Evolutionary conservation across 1,140 invertebrate species (phyloP), one percentile per base, ranked within the genome.

Genomic region (Drosophila guanche): DNA sequence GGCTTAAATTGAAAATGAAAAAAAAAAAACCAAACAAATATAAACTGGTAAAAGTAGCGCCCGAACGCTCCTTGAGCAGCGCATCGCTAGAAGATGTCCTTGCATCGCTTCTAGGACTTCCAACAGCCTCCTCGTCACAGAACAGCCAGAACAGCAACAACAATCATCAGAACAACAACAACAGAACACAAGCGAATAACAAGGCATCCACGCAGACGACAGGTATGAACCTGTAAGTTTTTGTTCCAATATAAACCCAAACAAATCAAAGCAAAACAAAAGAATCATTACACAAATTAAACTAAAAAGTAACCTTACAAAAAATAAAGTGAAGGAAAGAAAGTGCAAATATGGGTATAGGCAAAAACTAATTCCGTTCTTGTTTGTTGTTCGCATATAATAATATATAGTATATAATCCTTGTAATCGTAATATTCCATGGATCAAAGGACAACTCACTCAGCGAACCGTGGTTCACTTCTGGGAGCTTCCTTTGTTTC

Each of bases 31-130:
- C 16, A 55, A 67, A 63, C 47, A 50, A 50, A 67, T 69, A 43
- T 60, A 37, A 12, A 37, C 33, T 37, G 33, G 43, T 70, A 60
- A 68, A 76, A 62, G 52, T 78, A 90, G 83, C 89, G 69, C 76
- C 88, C 52, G 91, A 91, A 83, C 88, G 91, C 71, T 96, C 95
- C 76, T 95, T 96, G 50, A 94, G 95, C 77, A 96, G 95, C 62
- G 96, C 97, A 48, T 97, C 96, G 46, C 93, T 98, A 90, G 97
- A 98, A 93, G 97, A 98, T 93, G 97, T 98, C 55, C 93, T 98
- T 90, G 97, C 98, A 92, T 97, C 96, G 57, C 94, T 98, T 72
- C 94, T 98, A 88, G 97, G 96, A 76, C 94, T 98, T 76, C 95
- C 96, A 48, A 94, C 78, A 78, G 62, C 70, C 66, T 78, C 61